These are phyloP conservation scores for Drosophila nikananu DNA, from an alignment of 1,140 invertebrate species.

Conservation along the genomic window DNA sequence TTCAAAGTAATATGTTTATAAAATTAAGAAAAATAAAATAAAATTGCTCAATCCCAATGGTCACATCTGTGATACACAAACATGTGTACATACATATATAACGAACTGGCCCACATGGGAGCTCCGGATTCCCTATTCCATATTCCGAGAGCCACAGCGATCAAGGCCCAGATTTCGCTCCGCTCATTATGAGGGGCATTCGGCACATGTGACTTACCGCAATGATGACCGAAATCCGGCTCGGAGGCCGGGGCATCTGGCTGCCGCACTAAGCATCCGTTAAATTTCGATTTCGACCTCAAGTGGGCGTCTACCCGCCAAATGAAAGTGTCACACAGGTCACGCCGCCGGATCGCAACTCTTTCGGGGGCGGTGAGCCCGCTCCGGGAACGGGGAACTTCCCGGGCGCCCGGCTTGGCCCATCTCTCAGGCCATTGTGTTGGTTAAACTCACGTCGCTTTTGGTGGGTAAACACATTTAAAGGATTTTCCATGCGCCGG, in stretches of 20 bases:
- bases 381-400: slow-evolving; percentile 21
- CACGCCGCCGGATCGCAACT: slow-evolving; percentile 58
- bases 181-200: slow-evolving; percentile 78
- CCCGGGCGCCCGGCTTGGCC: slow-evolving; percentile 47
- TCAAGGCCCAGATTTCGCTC: slow-evolving; percentile 18
- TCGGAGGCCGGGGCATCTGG: slow-evolving; percentile 56
- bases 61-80: slow-evolving; percentile 4
- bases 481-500: slow-evolving; percentile 78
- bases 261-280: slow-evolving; percentile 57
- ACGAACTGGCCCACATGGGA: slow-evolving; percentile 4
- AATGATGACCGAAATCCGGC: slow-evolving; percentile 53
- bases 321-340: slow-evolving; percentile 72
- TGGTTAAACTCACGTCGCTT: slow-evolving; percentile 70
- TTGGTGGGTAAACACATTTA: slow-evolving; percentile 78
- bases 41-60: not conserved
- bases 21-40: not conserved
- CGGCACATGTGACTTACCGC: slow-evolving; percentile 58
- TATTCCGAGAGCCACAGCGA: not conserved
- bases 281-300: slow-evolving; percentile 59
- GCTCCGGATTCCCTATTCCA: slow-evolving; percentile 5
- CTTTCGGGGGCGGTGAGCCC: slow-evolving; percentile 44
- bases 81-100: not conserved
- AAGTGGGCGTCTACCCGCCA: slow-evolving; percentile 73
- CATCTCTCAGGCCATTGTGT: slow-evolving; percentile 34
- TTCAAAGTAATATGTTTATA: too few relatives aligned